These are phyloP conservation scores for Enchytraeus crypticus DNA, from an alignment of 2,888 invertebrate genomes.

Conservation along the genomic window DNA sequence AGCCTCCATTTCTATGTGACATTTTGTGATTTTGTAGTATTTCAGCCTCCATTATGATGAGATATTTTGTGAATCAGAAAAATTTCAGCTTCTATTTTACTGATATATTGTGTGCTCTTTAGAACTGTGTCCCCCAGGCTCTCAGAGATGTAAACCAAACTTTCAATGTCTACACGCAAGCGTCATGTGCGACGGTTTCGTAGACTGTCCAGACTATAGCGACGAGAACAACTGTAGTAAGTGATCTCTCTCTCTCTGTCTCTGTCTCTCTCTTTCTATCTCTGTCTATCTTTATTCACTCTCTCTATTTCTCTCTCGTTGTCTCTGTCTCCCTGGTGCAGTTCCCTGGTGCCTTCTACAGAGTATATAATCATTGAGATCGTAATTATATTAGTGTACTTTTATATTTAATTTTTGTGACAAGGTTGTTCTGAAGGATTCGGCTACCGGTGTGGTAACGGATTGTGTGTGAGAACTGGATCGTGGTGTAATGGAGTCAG, in stretches of 20 bases:
- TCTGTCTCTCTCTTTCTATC: no score
- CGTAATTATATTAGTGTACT: background rate
- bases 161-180: background rate
- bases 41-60: no score
- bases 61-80: no score
- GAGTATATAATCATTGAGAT: background rate
- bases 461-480: background rate
- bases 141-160: background rate
- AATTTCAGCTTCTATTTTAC: no score
- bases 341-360: no score
- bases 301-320: no score
- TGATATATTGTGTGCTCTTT: no score
- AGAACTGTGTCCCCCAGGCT: background rate
- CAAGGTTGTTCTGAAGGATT: background rate
- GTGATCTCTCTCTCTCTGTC: background rate
- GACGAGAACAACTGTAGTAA: slow-evolving; percentile 4
- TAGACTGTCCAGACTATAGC: slow-evolving; percentile 2
- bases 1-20: no score
- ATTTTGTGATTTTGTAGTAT: no score
- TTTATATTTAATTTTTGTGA: no score
- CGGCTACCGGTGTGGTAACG: background rate
- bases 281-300: no score
- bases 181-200: background rate
- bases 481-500: background rate
- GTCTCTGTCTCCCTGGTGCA: no score